Percentiles rank a stretch among this genome's conserved stretches.
Evolutionary conservation across 1,140 invertebrate genomes (phyloP).

Genomic region (Penaeus chinensis): DNA sequence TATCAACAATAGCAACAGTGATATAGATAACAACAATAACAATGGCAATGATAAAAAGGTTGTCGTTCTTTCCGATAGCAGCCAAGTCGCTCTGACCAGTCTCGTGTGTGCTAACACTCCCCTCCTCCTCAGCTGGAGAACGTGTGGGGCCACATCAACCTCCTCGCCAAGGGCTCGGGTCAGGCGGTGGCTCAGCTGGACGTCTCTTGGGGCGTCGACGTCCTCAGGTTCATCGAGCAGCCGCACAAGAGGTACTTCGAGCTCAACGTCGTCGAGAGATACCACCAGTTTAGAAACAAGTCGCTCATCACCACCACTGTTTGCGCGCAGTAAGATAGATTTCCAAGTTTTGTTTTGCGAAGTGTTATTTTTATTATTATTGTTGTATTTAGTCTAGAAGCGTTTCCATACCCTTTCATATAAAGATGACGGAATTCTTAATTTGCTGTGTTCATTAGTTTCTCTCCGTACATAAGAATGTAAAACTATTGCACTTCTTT

Average conservation of each 20-base stretch:
- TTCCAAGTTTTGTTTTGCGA: constrained; percentile 71
- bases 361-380: not conserved
- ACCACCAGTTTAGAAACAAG: constrained; percentile 71
- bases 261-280: constrained; percentile 69
- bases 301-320: constrained; percentile 72
- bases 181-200: constrained; percentile 73
- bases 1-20: no score
- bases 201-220: constrained; percentile 73
- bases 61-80: no score
- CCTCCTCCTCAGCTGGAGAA: constrained; percentile 65
- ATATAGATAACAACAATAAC: no score
- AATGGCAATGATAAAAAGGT: no score
- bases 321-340: constrained; percentile 68
- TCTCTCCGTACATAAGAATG: no score
- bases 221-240: constrained; percentile 70
- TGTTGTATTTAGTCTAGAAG: no score
- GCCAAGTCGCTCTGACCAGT: not conserved
- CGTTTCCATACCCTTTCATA: no score
- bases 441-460: no score
- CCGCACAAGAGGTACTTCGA: constrained; percentile 71
- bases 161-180: constrained; percentile 73
- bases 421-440: no score
- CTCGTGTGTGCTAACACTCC: not conserved
- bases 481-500: constrained; percentile 70
- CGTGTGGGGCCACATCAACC: constrained; percentile 74